Base-by-base conservation (phyloP, 2,888 invertebrate species). In the Hoplodrina ambigua region DNA sequence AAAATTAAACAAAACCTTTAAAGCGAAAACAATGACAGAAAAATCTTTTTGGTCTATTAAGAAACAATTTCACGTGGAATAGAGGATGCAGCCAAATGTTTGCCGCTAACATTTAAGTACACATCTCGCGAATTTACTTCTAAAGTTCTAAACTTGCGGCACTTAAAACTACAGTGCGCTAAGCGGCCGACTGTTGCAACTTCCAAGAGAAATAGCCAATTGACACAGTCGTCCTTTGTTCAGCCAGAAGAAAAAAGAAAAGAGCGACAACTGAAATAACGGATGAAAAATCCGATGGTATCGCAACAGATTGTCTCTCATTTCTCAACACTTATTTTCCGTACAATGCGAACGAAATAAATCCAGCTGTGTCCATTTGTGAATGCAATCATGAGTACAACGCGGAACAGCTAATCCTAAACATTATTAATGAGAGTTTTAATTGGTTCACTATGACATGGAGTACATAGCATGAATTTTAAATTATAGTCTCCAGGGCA, bases 341-440 rank as follows among this genome's bases (percentile, higher is more conserved):
- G 54, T 54, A 76, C 72, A 81, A 81, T 71, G 60, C 71, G 68
- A 76, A 64, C 46, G 69, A 73, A 81, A 86, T 84, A 81, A 84
- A 81, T 81, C 68, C 78, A 80, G 75, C 73, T 80, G 78, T 70
- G 68, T 77, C 71, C 79, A 80, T 81, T 82, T 75, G 73, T 73
- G 69, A 75, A 77, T 75, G 79, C 79, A 85, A 84, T 82, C 79
- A 78, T 73, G 78, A 77, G 68, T 55, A 77, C 55, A 68, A 63
- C 66, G 54, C 55, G 25, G 65, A 65, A 68, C 64, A 69, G 67
- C 80, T 81, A 82, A 82, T 79, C 76, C 78, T 75, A 80, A 81
- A 84, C 75, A 88, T 88, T 86, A 89, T 89, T 89, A 86, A 89
- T 88, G 89, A 87, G 85, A 78, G 81, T 82, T 86, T 86, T 89